These are phyloP conservation scores for Synergus japonicus DNA, from an alignment of 2,888 invertebrate species.

Conservation along the genomic window DNA sequence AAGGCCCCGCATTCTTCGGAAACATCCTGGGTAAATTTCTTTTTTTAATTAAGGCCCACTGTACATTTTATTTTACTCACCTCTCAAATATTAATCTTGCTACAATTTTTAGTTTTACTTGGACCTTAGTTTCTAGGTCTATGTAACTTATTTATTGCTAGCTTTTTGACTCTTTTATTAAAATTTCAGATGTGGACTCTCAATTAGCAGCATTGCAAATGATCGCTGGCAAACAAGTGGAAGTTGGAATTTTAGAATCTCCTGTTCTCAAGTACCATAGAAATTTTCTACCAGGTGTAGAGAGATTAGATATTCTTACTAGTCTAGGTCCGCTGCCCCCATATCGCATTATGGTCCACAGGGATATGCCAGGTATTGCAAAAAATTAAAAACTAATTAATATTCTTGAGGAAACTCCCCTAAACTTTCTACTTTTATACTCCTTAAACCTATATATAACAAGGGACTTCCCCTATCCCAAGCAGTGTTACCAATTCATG, in stretches of 20 bases:
- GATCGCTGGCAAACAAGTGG: slow-evolving; percentile 69
- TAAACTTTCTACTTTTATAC: too few species aligned
- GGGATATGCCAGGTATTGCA: slow-evolving; percentile 79
- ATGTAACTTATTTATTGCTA: not conserved
- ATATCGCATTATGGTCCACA: slow-evolving; percentile 82
- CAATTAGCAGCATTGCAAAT: slow-evolving; percentile 69
- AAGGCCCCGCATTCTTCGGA: slow-evolving; percentile 70
- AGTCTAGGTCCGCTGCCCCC: slow-evolving; percentile 84
- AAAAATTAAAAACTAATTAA: not conserved
- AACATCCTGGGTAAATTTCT: slow-evolving; percentile 63
- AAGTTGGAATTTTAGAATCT: slow-evolving; percentile 67
- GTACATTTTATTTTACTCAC: too few species aligned
- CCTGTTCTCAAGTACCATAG: slow-evolving; percentile 67
- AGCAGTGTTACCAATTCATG: too few species aligned
- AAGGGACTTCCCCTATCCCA: too few species aligned
- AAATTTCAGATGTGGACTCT: slow-evolving; percentile 63
- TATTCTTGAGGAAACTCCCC: too few species aligned
- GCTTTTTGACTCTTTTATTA: not conserved
- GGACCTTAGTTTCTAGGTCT: too few species aligned
- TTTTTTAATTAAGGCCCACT: not conserved
- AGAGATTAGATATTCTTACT: slow-evolving; percentile 76
- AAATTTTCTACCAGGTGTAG: slow-evolving; percentile 60
- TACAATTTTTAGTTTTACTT: too few species aligned
- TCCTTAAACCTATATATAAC: too few species aligned
- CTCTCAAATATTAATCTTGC: too few species aligned